A percentile compares a stretch with the other conserved stretches of the same genome.
Conservation (phyloP, 2,888 invertebrate species). For the Dryococelus australis region DNA sequence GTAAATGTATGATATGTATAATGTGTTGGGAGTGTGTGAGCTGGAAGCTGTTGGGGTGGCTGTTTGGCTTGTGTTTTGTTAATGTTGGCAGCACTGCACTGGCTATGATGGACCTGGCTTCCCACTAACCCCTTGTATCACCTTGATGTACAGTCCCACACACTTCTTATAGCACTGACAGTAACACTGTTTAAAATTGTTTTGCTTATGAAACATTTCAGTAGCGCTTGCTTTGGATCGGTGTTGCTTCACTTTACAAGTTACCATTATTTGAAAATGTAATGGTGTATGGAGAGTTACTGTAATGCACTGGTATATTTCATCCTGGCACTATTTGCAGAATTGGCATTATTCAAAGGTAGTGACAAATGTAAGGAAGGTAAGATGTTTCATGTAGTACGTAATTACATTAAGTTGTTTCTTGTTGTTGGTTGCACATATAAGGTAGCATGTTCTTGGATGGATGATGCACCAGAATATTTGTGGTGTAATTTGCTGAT, state of each 20-base stretch:
- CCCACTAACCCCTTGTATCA: not conserved
- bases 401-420: too few species aligned
- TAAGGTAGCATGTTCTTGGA: too few species aligned
- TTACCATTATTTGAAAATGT: too few species aligned
- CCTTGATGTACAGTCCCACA: not conserved
- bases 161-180: not conserved
- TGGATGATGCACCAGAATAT: too few species aligned
- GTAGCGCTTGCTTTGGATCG: not conserved
- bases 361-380: too few species aligned
- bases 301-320: too few species aligned
- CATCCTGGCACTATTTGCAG: too few species aligned
- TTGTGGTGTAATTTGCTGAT: too few species aligned
- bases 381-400: too few species aligned
- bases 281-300: too few species aligned
- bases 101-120: not conserved
- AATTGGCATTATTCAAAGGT: too few species aligned
- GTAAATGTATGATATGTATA: not conserved
- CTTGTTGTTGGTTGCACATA: too few species aligned
- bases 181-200: not conserved
- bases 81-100: constrained; percentile 9
- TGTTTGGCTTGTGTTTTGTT: not conserved
- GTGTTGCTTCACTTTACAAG: not conserved
- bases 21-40: not conserved
- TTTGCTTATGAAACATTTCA: not conserved
- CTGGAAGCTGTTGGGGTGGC: not conserved